phyloP scores from a whole-genome alignment of 2,888 invertebrate genomes.

The Epiblema foenella region DNA sequence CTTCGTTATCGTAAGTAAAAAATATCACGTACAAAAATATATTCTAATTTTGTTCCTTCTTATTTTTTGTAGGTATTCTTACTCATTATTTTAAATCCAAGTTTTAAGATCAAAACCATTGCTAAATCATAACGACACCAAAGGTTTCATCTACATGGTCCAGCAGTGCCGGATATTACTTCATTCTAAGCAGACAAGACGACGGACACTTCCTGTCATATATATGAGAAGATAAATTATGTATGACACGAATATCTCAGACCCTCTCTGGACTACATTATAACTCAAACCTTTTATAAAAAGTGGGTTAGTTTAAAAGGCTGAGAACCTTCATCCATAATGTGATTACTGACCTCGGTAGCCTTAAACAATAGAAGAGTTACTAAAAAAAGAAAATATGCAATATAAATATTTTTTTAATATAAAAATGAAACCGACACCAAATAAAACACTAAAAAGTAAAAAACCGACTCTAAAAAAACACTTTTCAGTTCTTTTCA shows the following conservation, averaged over 20 bases:
- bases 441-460: too few species aligned
- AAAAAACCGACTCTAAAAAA: too few species aligned
- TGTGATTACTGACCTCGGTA: background rate
- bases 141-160: conserved; percentile 30
- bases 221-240: conserved; percentile 43
- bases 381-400: too few species aligned
- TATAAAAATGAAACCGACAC: too few species aligned
- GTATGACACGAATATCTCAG: conserved; percentile 37
- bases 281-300: conserved; percentile 30
- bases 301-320: conserved; percentile 6
- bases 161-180: conserved; percentile 44
- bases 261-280: conserved; percentile 25
- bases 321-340: conserved; percentile 12
- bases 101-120: conserved; percentile 8
- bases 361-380: background rate
- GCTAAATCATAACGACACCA: conserved; percentile 9
- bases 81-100: background rate
- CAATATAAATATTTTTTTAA: too few species aligned
- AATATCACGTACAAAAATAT: too few species aligned
- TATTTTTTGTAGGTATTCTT: background rate
- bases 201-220: conserved; percentile 41
- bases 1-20: background rate
- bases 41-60: background rate
- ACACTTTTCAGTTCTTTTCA: too few species aligned
- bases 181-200: conserved; percentile 42